Conservation (phyloP, 2,888 invertebrate genomes). For the Myopa tessellatipennis region DNA sequence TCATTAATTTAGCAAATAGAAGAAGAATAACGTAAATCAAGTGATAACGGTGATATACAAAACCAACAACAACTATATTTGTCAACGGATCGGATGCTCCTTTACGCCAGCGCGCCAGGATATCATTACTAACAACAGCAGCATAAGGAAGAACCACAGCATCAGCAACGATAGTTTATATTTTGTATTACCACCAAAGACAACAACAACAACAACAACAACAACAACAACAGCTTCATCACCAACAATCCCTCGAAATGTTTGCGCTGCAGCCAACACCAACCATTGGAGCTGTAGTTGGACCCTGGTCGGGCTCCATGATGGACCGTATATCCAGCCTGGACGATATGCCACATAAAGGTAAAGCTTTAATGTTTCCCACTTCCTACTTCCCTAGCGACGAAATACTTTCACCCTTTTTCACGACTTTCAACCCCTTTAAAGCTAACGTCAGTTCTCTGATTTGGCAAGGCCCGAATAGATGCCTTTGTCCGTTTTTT, state of each 20-base stretch:
- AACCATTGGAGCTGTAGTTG: conserved; percentile 82
- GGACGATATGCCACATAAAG: conserved; percentile 89
- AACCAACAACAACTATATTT: neutral
- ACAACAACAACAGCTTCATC: conserved; percentile 18
- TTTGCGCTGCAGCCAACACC: conserved; percentile 83
- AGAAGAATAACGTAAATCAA: neutral
- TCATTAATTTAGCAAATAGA: neutral
- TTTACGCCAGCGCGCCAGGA: conserved; percentile 23
- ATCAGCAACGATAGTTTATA: too few species aligned
- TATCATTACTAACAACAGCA: conserved; percentile 22
- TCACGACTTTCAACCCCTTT: neutral
- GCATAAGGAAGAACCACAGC: neutral
- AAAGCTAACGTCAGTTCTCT: too few species aligned
- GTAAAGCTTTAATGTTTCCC: conserved; percentile 69
- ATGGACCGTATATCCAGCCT: conserved; percentile 76
- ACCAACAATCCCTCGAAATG: conserved; percentile 52
- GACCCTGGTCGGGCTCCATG: conserved; percentile 85
- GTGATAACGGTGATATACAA: neutral
- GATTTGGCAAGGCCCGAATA: too few species aligned
- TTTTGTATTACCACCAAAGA: too few species aligned
- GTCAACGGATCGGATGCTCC: conserved; percentile 4
- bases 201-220: conserved; percentile 24
- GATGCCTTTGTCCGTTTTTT: too few species aligned
- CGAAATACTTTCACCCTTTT: neutral
- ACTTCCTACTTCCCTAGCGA: neutral